Conservation (phyloP, 2,888 invertebrate genomes). For the Lutraria lutraria region DNA sequence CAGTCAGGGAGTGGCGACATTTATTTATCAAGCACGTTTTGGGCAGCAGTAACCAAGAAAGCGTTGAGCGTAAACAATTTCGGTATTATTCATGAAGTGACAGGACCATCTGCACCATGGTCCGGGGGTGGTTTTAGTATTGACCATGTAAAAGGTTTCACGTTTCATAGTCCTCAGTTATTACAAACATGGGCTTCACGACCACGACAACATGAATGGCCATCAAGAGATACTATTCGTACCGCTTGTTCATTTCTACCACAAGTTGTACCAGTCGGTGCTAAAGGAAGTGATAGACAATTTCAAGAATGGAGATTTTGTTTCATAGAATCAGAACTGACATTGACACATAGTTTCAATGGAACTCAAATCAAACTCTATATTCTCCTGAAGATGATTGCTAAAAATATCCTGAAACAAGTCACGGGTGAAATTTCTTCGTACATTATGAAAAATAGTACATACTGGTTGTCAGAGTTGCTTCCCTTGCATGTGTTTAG, state of each 20-base stretch:
- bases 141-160: neutral
- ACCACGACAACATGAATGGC: constrained; percentile 4
- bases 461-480: constrained; percentile 22
- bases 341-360: neutral
- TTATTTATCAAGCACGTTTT: neutral
- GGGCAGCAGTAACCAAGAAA: neutral
- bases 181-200: neutral
- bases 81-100: neutral
- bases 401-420: neutral
- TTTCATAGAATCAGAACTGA: constrained; percentile 6
- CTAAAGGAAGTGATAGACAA: constrained; percentile 10
- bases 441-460: constrained; percentile 23
- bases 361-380: constrained; percentile 19
- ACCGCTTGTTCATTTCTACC: neutral
- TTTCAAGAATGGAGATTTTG: constrained; percentile 27
- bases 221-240: neutral
- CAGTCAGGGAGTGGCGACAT: neutral
- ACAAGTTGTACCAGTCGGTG: constrained; percentile 26
- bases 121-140: neutral
- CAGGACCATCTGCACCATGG: neutral
- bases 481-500: neutral
- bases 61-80: neutral
- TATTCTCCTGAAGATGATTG: constrained; percentile 5
- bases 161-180: neutral
- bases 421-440: constrained; percentile 16